Evolutionary conservation across 1,140 invertebrate genomes (phyloP).

Genomic region (Archegozetes longisetosus): DNA sequence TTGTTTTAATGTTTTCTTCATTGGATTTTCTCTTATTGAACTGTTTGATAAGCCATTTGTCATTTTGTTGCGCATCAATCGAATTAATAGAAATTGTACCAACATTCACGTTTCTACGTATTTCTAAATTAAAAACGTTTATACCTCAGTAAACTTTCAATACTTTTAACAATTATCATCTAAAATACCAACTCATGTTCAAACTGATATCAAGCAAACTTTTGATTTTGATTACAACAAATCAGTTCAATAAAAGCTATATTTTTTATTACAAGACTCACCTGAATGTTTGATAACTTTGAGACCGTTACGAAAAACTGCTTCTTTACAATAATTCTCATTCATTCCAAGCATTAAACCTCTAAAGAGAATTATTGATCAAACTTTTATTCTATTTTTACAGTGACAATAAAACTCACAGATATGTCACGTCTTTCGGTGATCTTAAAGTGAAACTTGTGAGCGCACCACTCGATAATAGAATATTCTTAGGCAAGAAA

Average conservation of each 20-base stretch:
- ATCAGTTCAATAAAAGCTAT: not conserved
- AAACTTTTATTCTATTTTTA: not conserved
- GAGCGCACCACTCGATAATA: slow-evolving; percentile 9
- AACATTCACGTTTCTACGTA: not conserved
- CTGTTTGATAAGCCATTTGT: not conserved
- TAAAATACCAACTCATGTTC: not conserved
- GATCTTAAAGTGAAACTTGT: not conserved
- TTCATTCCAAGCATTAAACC: slow-evolving; percentile 11
- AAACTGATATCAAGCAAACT: not conserved
- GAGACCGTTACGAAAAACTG: slow-evolving; percentile 2
- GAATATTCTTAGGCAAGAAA: slow-evolving; percentile 3
- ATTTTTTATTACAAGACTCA: not conserved
- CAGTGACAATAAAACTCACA: slow-evolving; percentile 6
- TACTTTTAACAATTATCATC: not conserved
- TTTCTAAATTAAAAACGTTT: not conserved
- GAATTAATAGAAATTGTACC: not conserved
- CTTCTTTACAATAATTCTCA: not conserved
- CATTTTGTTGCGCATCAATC: not conserved
- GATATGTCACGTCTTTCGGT: slow-evolving; percentile 8
- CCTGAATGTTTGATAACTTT: slow-evolving; percentile 13
- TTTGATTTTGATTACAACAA: not conserved
- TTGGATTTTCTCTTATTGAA: not conserved
- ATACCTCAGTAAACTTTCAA: not conserved
- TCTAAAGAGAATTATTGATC: slow-evolving; percentile 4
- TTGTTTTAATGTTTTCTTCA: not conserved